Conservation (phyloP, 2,888 invertebrate species). For the Molorchus minor region DNA sequence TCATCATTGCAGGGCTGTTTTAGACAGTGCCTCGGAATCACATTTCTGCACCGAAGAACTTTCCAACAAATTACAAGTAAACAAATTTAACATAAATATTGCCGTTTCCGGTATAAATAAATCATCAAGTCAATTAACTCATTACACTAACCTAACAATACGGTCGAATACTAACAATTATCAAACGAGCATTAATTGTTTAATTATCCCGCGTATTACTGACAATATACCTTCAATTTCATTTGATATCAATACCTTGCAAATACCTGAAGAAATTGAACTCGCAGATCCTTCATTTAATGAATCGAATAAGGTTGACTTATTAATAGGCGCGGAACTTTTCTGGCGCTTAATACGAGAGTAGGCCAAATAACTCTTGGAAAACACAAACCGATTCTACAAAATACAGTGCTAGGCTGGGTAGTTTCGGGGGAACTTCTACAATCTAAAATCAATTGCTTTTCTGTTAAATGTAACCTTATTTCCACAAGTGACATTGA, state of each 20-base stretch:
- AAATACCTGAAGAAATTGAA: neutral
- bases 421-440: neutral
- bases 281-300: slow-evolving; percentile 16
- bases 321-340: slow-evolving; percentile 22
- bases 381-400: slow-evolving; percentile 18
- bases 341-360: slow-evolving; percentile 22
- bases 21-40: slow-evolving; percentile 7
- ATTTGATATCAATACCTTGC: neutral
- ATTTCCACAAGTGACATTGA: neutral
- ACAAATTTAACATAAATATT: slow-evolving; percentile 3
- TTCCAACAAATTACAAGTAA: slow-evolving; percentile 3
- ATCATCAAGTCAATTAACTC: neutral
- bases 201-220: neutral
- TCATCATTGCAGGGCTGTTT: neutral
- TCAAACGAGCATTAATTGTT: neutral
- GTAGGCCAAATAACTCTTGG: slow-evolving; percentile 25
- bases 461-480: neutral
- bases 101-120: slow-evolving; percentile 7
- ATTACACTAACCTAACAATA: neutral
- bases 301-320: slow-evolving; percentile 1
- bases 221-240: slow-evolving; percentile 1
- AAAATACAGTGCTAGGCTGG: slow-evolving; percentile 16
- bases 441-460: neutral
- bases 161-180: neutral
- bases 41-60: slow-evolving; percentile 9